Base-by-base conservation (phyloP, 2,888 invertebrate species). In the Drosophila vallismaia region DNA sequence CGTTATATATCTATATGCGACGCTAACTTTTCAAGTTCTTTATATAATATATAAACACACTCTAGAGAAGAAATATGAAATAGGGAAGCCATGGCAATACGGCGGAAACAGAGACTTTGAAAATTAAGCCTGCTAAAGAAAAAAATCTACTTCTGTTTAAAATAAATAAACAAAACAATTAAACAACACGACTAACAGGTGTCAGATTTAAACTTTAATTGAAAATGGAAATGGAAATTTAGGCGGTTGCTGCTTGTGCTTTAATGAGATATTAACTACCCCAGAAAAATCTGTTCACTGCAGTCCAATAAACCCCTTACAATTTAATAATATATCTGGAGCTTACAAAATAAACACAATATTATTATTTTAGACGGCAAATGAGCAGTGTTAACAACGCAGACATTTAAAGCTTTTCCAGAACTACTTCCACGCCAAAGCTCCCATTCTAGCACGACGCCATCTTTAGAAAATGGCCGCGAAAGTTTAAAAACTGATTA, bases 21-120 rank as follows among this genome's bases (percentile, higher is more conserved):
- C 38, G 53, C 53, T 33, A 45, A 75, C 59, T 77, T 71, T 76
- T 79, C 74, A 74, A 63, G 36, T 56, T 66, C 54, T 71, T 56
- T 14, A 52, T 62, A 53, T 19, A 19, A 52, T 62, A 53, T 19
- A 19, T 19, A 28, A 28, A 4, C 53, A 71, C 53, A 55, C 42
- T 29, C 53, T 55, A 55, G 38, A 52, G 19, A 56, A 40, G 14
- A 19, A 19, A 19, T 19, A 19, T 1, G 1, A 19, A 19, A 19
- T 19, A 19, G 19, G 19, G 19, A 19, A 19, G 19, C 19, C 19
- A 19, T 19, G 2, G 19, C 19, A 19, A 19, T 19, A 2, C 19
- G 2, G 19, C 1, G 19, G 19, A 19, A 19, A 14, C 40, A 6
- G 10, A 29, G 24, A 10, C 12, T 9, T 5, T 24, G 40, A 10